Evolutionary conservation across 2,113 vertebrate species (phyloP).

Genomic region (Daphoenositta chrysoptera): DNA sequence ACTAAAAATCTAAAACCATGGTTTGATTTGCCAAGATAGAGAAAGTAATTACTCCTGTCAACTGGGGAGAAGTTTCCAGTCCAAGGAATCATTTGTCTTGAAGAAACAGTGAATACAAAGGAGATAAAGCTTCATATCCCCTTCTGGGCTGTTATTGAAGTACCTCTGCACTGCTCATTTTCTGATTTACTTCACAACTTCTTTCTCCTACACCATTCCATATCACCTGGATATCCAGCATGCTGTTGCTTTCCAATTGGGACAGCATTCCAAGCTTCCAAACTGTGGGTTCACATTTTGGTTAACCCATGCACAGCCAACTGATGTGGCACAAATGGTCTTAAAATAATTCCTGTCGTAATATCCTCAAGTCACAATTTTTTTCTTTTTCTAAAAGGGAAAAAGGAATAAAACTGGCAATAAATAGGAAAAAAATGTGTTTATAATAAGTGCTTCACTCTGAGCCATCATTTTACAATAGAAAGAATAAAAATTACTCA

Average conservation of each 20-base stretch:
- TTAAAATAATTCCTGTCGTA: background rate
- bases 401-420: background rate
- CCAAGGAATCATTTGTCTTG: background rate
- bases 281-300: background rate
- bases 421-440: background rate
- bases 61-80: background rate
- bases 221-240: background rate
- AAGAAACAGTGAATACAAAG: background rate
- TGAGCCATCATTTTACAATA: background rate
- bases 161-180: background rate
- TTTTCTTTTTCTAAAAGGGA: background rate
- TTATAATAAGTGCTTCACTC: background rate
- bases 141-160: background rate
- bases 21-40: background rate
- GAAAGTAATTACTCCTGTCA: background rate
- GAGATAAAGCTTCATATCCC: background rate
- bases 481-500: background rate
- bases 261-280: background rate
- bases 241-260: rapidly evolving
- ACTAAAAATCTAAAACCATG: background rate
- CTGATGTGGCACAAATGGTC: background rate
- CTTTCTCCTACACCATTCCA: background rate
- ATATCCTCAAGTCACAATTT: background rate
- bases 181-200: background rate
- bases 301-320: background rate